A percentile compares a stretch with the other conserved stretches of the same genome.
Evolutionary conservation across 2,888 invertebrate species (phyloP).

Genomic region (Synanthedon vespiformis): DNA sequence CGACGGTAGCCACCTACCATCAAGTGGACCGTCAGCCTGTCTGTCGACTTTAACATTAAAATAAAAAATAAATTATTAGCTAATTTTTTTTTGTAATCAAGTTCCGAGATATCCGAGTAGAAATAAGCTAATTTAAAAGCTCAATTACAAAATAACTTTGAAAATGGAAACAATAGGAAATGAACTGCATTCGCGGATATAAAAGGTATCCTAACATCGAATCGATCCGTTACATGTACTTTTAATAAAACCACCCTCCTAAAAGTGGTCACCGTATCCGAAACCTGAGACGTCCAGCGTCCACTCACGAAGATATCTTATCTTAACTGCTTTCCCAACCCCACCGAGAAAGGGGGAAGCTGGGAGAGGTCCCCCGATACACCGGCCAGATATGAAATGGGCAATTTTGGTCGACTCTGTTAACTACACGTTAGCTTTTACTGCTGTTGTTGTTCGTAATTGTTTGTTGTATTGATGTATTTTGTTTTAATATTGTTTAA

Average conservation of each 20-base stretch:
- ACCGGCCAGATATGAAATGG: slow-evolving; percentile 45
- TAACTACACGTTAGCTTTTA: slow-evolving; percentile 30
- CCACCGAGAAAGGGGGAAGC: slow-evolving; percentile 10
- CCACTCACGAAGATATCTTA: slow-evolving; percentile 56
- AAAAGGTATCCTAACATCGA: not conserved
- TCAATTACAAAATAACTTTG: too few species aligned
- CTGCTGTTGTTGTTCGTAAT: slow-evolving; percentile 32
- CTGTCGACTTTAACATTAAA: too few species aligned
- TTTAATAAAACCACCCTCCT: not conserved
- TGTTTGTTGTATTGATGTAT: not conserved
- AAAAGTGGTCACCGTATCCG: slow-evolving; percentile 28
- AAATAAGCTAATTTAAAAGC: too few species aligned
- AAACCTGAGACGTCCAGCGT: slow-evolving; percentile 44
- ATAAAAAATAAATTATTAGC: too few species aligned
- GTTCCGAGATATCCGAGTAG: too few species aligned
- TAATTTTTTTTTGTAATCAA: too few species aligned
- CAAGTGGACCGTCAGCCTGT: too few species aligned
- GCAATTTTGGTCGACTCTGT: slow-evolving; percentile 51
- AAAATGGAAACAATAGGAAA: too few species aligned
- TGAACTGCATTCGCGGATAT: too few species aligned
- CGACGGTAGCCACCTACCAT: too few species aligned
- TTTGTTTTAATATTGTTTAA: not conserved
- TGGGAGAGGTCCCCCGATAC: slow-evolving; percentile 20
- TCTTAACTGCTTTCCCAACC: slow-evolving; percentile 50
- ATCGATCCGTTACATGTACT: not conserved